These are phyloP conservation scores for Torymus texanus DNA, from an alignment of 2,888 invertebrate species.

Conservation along the genomic window DNA sequence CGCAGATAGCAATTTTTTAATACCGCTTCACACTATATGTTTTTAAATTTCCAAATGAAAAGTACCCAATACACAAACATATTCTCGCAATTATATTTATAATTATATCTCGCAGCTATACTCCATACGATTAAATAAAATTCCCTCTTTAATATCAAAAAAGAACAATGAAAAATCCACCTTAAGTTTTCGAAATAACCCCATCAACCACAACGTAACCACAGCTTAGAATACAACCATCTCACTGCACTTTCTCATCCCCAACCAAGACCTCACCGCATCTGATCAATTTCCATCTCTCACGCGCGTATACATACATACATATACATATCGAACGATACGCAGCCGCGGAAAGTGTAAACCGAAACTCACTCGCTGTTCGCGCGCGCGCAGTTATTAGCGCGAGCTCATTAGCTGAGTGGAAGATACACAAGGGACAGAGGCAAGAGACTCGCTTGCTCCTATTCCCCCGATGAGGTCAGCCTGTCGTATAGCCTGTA, in stretches of 20 bases:
- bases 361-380: conserved; percentile 30
- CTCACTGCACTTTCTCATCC: background rate
- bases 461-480: conserved; percentile 35
- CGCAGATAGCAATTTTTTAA: background rate
- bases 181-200: too few species aligned
- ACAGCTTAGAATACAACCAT: too few species aligned
- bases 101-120: too few species aligned
- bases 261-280: too few species aligned
- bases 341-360: conserved; percentile 20
- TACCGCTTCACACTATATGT: background rate
- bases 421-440: conserved; percentile 62
- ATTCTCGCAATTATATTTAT: too few species aligned
- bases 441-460: background rate
- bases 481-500: conserved; percentile 41
- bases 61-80: background rate
- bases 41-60: background rate
- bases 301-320: background rate
- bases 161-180: too few species aligned
- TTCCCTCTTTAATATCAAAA: too few species aligned
- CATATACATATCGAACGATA: background rate
- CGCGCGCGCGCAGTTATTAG: conserved; percentile 56
- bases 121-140: too few species aligned
- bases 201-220: too few species aligned
- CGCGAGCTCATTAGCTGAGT: conserved; percentile 61
- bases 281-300: too few species aligned